Conservation (phyloP, 2,888 invertebrate species). For the Myopa testacea region DNA sequence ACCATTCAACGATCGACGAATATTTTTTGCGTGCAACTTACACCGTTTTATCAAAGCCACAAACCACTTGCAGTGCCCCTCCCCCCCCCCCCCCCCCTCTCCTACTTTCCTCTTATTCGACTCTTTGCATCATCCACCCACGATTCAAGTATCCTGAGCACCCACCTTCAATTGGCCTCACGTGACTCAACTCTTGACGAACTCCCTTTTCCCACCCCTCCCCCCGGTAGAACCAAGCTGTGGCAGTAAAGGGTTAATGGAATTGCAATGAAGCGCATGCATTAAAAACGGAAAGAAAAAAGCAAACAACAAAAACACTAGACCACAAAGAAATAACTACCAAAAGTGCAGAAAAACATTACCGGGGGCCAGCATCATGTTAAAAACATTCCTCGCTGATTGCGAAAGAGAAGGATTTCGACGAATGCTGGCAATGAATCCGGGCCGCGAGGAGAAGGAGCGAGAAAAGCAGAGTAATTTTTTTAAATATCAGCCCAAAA, state of each 20-base stretch:
- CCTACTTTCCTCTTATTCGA: too few species aligned
- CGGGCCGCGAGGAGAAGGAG: too few species aligned
- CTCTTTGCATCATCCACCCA: neutral
- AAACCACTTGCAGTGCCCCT: conserved; percentile 25
- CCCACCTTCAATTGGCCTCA: too few species aligned
- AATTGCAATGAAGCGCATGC: conserved; percentile 30
- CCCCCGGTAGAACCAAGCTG: neutral
- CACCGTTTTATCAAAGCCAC: conserved; percentile 29
- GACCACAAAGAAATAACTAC: neutral
- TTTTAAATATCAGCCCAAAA: conserved; percentile 1
- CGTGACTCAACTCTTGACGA: too few species aligned
- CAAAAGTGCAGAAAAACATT: conserved; percentile 3
- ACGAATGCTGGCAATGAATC: conserved; percentile 14
- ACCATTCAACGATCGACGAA: conserved; percentile 18
- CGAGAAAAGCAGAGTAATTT: conserved; percentile 13
- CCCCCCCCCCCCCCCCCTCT: too few species aligned
- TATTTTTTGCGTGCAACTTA: neutral
- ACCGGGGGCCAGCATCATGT: neutral
- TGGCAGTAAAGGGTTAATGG: conserved; percentile 29
- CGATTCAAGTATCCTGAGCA: too few species aligned
- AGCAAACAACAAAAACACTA: neutral
- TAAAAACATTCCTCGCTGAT: conserved; percentile 11
- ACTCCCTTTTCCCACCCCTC: neutral
- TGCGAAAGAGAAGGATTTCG: conserved; percentile 13
- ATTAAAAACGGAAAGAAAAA: conserved; percentile 15